A percentile compares a stretch with the other conserved stretches of the same genome.
Conservation (phyloP, 1,140 invertebrate species). For the Coelopa frigida region DNA sequence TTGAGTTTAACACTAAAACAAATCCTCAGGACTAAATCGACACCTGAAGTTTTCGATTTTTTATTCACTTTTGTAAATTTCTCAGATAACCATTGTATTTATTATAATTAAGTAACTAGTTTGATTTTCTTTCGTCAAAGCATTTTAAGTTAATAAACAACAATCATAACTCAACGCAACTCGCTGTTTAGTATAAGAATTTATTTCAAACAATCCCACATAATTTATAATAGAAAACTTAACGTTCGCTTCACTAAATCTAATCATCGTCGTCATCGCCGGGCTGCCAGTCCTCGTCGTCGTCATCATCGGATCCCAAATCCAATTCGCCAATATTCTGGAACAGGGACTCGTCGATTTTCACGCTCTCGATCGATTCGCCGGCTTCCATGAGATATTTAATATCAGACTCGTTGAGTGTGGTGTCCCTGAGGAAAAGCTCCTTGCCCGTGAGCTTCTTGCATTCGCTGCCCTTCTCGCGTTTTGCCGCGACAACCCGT, state of each 20-base stretch:
- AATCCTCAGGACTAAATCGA: background rate
- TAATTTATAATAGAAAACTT: background rate
- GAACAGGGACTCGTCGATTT: slow-evolving; percentile 90
- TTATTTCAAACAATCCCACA: background rate
- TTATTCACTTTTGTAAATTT: slow-evolving; percentile 7
- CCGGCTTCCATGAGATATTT: slow-evolving; percentile 88
- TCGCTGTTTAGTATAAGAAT: background rate
- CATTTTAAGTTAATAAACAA: background rate
- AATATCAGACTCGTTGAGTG: slow-evolving; percentile 89
- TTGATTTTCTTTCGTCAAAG: background rate
- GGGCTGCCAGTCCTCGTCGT: slow-evolving; percentile 51
- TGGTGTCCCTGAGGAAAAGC: slow-evolving; percentile 86
- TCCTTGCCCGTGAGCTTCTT: slow-evolving; percentile 79
- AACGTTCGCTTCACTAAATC: slow-evolving; percentile 5
- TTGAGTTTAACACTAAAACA: background rate
- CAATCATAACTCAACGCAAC: background rate
- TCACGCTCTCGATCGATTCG: slow-evolving; percentile 69
- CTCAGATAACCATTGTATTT: background rate
- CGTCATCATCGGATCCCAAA: slow-evolving; percentile 66
- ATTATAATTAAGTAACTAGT: background rate
- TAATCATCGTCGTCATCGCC: slow-evolving; percentile 32
- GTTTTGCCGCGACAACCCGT: slow-evolving; percentile 69
- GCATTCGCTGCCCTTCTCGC: slow-evolving; percentile 62
- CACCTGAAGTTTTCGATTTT: too few species aligned
- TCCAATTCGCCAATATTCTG: slow-evolving; percentile 89